These are phyloP conservation scores for Troilus luridus DNA, from an alignment of 2,888 invertebrate species.

Conservation along the genomic window DNA sequence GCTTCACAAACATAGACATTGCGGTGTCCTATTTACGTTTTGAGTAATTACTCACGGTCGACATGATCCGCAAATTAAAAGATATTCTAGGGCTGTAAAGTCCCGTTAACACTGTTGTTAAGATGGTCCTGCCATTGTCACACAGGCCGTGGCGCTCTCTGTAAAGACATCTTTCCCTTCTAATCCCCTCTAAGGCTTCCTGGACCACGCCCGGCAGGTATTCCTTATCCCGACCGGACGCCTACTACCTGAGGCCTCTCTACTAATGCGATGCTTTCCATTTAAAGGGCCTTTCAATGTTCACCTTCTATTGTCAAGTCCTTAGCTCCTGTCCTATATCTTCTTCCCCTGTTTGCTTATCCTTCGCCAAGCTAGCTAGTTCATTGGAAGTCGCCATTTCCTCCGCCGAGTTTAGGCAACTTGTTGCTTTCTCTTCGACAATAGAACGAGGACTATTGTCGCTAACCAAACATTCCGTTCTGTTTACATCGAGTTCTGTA, in stretches of 20 bases:
- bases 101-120: not conserved
- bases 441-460: not conserved
- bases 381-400: not conserved
- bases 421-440: not conserved
- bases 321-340: not conserved
- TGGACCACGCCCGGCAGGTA: not conserved
- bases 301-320: not conserved
- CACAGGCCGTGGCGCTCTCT: not conserved
- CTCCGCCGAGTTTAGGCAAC: not conserved
- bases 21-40: not conserved
- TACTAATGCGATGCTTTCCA: not conserved
- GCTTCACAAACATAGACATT: not conserved
- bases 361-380: not conserved
- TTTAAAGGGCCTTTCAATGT: not conserved
- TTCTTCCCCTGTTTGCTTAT: slow-evolving; percentile 1
- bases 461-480: not conserved
- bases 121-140: not conserved
- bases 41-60: not conserved
- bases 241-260: not conserved
- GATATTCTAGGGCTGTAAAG: not conserved
- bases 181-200: not conserved
- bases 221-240: not conserved
- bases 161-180: not conserved
- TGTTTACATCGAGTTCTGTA: slow-evolving; percentile 13
- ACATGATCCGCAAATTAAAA: not conserved